Conservation (phyloP, 1,140 invertebrate species). For the Drosophila takahashii region DNA sequence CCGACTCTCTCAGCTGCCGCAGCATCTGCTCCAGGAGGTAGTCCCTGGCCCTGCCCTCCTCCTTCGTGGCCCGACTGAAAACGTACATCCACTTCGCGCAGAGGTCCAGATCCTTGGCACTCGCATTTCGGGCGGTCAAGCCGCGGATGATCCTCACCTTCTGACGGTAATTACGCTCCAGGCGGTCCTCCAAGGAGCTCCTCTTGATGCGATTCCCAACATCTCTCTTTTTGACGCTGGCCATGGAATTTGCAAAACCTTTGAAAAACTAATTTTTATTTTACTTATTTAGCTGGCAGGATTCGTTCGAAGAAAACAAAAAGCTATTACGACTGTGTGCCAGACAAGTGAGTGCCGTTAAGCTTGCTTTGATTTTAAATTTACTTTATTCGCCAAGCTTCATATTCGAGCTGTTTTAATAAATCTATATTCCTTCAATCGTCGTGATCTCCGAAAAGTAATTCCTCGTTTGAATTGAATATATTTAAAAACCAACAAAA, state of each 20-base stretch:
- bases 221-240: background rate
- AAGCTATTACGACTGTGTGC: background rate
- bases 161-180: background rate
- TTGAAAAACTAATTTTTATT: background rate
- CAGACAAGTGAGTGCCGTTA: background rate
- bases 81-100: conserved; percentile 2
- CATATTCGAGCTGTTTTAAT: no score
- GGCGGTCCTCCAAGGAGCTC: background rate
- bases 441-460: no score
- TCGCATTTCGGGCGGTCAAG: background rate
- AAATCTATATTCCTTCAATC: no score
- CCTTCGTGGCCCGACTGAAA: background rate
- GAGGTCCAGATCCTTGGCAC: background rate
- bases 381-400: background rate
- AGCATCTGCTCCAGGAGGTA: conserved; percentile 14
- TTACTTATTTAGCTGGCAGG: background rate
- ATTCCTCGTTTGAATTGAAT: no score
- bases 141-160: conserved; percentile 1
- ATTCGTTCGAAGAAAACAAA: background rate
- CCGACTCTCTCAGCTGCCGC: conserved; percentile 3
- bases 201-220: background rate
- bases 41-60: conserved; percentile 1
- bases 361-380: background rate
- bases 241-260: background rate
- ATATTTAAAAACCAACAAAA: no score